Percentiles rank a stretch among this genome's conserved stretches.
phyloP scores from a whole-genome alignment of 2,113 vertebrate genomes.

The Colinus virginianus region DNA sequence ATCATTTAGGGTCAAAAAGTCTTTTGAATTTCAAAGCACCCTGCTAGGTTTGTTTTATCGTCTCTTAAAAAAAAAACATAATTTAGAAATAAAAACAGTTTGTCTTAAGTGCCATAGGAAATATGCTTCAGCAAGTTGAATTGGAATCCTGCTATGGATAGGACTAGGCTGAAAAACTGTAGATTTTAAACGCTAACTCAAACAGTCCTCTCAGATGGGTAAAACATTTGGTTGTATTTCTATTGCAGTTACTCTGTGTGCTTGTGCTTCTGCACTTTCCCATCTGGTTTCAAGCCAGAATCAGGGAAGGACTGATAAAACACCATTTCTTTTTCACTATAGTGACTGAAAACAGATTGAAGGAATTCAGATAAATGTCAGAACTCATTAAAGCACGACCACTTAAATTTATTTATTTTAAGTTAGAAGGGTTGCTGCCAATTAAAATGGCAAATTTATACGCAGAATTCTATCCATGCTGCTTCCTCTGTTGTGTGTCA shows the following conservation, averaged over 20 bases:
- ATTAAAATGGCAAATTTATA: constrained; percentile 60
- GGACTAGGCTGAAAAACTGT: constrained; percentile 48
- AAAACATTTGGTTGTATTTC: constrained; percentile 75
- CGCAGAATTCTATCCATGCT: constrained; percentile 3
- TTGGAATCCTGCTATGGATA: constrained; percentile 61
- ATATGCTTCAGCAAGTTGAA: constrained; percentile 51
- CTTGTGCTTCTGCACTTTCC: constrained; percentile 60
- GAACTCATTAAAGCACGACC: constrained; percentile 56
- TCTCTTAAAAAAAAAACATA: constrained; percentile 32
- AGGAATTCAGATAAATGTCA: constrained; percentile 62
- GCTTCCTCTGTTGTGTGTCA: neutral
- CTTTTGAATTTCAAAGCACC: constrained; percentile 54
- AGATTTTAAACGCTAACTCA: constrained; percentile 31
- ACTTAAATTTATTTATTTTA: constrained; percentile 65
- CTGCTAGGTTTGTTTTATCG: constrained; percentile 41
- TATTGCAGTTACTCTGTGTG: constrained; percentile 51
- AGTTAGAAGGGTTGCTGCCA: constrained; percentile 29
- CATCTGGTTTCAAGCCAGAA: constrained; percentile 66
- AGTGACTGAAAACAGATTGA: constrained; percentile 71
- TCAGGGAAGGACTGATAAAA: constrained; percentile 50
- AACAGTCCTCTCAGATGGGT: constrained; percentile 32
- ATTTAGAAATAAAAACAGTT: constrained; percentile 67
- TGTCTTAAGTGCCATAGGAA: constrained; percentile 29
- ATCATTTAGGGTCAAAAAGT: constrained; percentile 49
- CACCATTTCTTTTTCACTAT: constrained; percentile 59